These are phyloP conservation scores for Heliconius hewitsoni DNA, from an alignment of 1,140 invertebrate genomes.

Conservation along the genomic window DNA sequence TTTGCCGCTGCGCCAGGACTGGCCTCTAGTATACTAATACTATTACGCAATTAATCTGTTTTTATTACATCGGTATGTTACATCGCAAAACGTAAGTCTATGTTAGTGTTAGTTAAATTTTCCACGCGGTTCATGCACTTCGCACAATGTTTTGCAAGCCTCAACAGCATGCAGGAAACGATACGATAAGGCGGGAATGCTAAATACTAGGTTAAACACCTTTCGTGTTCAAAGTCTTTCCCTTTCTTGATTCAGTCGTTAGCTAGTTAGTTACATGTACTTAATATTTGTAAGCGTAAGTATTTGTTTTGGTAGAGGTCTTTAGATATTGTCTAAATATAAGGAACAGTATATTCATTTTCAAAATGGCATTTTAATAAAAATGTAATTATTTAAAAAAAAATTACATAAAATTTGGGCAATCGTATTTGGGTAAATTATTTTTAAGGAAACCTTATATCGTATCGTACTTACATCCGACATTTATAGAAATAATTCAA, in stretches of 20 bases:
- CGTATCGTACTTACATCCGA: background rate
- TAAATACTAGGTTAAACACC: slow-evolving; percentile 6
- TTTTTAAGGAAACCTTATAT: too few species aligned
- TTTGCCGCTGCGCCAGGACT: too few species aligned
- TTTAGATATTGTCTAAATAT: background rate
- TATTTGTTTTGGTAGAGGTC: background rate
- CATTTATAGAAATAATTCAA: background rate
- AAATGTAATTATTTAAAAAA: too few species aligned
- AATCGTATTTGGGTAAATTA: too few species aligned
- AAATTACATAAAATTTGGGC: too few species aligned
- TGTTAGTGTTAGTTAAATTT: background rate
- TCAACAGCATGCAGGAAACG: slow-evolving; percentile 2
- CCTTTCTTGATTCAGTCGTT: background rate
- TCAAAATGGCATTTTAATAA: too few species aligned
- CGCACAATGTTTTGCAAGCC: background rate
- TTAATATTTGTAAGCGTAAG: background rate
- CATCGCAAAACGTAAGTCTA: background rate
- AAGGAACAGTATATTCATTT: too few species aligned
- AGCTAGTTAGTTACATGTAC: background rate
- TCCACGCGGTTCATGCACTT: background rate
- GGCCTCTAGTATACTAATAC: too few species aligned
- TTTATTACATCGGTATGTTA: too few species aligned
- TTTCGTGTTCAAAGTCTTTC: background rate
- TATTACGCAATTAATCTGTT: too few species aligned
- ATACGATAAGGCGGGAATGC: background rate